Base-by-base conservation (phyloP, 2,888 invertebrate species). In the Phaedon cochleariae region DNA sequence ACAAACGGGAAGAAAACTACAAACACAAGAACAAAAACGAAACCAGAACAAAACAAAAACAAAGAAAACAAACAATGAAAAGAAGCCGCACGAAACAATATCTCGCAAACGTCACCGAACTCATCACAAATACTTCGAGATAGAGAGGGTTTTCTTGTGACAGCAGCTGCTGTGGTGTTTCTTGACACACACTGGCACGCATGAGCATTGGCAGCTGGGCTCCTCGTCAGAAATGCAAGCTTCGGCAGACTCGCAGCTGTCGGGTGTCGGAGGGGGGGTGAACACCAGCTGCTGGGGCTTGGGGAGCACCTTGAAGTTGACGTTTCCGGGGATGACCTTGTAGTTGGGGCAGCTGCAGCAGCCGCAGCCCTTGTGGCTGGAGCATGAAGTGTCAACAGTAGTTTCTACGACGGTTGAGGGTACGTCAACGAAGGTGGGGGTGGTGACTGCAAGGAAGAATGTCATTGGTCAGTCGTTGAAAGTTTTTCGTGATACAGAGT, bases 281-380 rank as follows among this genome's bases (percentile, higher is more conserved):
- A 72, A 29, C 15, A 59, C 55, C 17, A 73, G 34, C 12, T 69
- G 59, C 17, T 65, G 70, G 6, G 63, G 54, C 48, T 73, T 73
- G 2, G 74, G 77, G 0, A 73, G 59, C 6, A 76, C 69, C 22
- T 72, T 72, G 59, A 73, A 73, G n/a, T 74, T 69, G 0, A 80
- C 79, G 29, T 71, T 70, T 22, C 81, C 81, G 15, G 78, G 74
- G 15, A 73, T 64, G 10, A 79, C 77, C 15, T 64, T 68, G 54
- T 64, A 65, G 17, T 53, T 26, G 20, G 61, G 52, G 18, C 53
- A 31, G 12, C 29, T 18, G 10, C 64, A 29, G 59, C 61, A 18
- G 52, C 62, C 18, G 58, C 46, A 26, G 67, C 65, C 57, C n/a
- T n/a, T n/a, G n/a, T n/a, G n/a, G n/a, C n/a, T n/a, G n/a, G n/a